phyloP scores from a whole-genome alignment of 2,113 vertebrate species.

The Ceyx margarethae region DNA sequence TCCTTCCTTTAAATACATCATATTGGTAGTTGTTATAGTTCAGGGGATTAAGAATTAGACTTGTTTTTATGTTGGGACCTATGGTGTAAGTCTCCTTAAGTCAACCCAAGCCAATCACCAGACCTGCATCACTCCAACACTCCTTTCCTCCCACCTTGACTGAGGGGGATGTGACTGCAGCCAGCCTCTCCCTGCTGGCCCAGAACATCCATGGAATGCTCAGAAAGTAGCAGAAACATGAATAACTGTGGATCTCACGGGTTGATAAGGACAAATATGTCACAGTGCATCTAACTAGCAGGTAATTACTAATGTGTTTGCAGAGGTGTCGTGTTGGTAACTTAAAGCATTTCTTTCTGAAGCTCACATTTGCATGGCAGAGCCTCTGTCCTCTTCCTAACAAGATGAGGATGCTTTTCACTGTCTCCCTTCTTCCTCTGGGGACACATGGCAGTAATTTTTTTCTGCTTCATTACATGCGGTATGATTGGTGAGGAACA shows the following conservation, averaged over 20 bases:
- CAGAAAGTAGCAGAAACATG: not conserved
- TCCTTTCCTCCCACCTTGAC: too few species aligned
- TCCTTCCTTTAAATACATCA: too few species aligned
- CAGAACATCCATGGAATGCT: fast-evolving
- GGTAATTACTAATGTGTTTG: not conserved
- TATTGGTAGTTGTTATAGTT: too few species aligned
- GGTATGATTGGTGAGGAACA: not conserved
- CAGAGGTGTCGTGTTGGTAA: not conserved
- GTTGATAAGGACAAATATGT: not conserved
- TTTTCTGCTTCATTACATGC: not conserved
- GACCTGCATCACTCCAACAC: too few species aligned
- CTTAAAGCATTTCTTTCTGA: not conserved
- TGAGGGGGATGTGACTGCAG: too few species aligned
- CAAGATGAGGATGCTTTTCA: fast-evolving
- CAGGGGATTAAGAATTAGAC: too few species aligned
- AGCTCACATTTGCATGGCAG: not conserved
- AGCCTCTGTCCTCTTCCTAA: not conserved
- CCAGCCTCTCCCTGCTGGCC: not conserved
- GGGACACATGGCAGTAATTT: not conserved
- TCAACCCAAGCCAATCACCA: too few species aligned
- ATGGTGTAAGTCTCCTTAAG: too few species aligned
- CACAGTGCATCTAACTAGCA: constrained; percentile 6
- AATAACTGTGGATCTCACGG: not conserved
- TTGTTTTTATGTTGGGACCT: too few species aligned
- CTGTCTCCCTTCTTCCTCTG: not conserved